These are phyloP conservation scores for Cariama cristata DNA, from an alignment of 2,113 vertebrate species.

Conservation along the genomic window DNA sequence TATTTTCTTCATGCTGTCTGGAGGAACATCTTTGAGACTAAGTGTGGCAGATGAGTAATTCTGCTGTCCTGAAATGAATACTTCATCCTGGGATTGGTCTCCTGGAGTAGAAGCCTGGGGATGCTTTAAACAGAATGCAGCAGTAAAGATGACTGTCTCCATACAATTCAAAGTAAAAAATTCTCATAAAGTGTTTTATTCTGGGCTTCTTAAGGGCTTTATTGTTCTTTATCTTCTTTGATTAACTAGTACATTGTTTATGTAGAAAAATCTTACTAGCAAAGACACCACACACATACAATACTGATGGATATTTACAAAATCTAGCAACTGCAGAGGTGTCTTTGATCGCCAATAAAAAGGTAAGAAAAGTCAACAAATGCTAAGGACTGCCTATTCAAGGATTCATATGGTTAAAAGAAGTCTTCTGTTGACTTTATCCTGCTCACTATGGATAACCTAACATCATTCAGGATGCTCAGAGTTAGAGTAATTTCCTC, in stretches of 20 bases:
- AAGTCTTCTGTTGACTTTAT: background rate
- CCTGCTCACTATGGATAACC: background rate
- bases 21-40: conserved; percentile 77
- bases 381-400: background rate
- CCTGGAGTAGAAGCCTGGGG: conserved; percentile 68
- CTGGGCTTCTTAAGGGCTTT: background rate
- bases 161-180: conserved; percentile 4
- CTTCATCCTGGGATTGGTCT: conserved; percentile 85
- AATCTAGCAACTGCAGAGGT: background rate
- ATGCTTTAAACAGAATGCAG: conserved; percentile 68
- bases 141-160: conserved; percentile 18
- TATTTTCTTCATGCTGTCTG: conserved; percentile 91
- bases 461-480: background rate
- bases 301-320: background rate
- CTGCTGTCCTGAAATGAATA: conserved; percentile 86
- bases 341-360: background rate
- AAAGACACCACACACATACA: background rate
- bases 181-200: background rate
- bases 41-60: conserved; percentile 78
- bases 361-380: background rate
- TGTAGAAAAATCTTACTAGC: background rate
- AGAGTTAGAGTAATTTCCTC: background rate
- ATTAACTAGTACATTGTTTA: background rate
- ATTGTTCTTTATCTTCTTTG: rapidly evolving
- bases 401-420: background rate